A percentile compares a stretch with the other conserved stretches of the same genome.
phyloP scores from a whole-genome alignment of 2,113 vertebrate genomes.

The Setophaga coronata region DNA sequence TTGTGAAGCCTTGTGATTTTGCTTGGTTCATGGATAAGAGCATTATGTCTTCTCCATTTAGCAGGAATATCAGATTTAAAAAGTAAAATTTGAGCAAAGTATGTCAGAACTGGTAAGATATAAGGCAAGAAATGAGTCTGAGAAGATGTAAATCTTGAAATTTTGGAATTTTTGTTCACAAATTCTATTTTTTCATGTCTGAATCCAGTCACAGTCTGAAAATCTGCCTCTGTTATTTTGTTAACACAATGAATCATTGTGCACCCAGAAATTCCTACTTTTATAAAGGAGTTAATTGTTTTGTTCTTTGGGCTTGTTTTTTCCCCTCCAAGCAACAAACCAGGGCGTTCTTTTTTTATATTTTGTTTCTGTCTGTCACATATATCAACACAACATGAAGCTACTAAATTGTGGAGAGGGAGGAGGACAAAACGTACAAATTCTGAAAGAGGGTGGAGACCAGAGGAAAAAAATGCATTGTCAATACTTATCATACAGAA shows the following conservation, averaged over 20 bases:
- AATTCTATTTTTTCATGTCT: background rate
- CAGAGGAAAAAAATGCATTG: background rate
- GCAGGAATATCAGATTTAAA: background rate
- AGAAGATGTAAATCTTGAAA: background rate
- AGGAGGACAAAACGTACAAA: background rate
- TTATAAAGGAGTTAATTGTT: background rate
- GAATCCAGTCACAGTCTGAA: background rate
- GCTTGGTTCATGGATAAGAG: background rate
- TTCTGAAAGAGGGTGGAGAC: background rate
- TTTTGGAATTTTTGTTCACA: background rate
- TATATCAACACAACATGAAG: background rate
- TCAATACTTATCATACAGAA: background rate
- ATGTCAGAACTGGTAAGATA: background rate
- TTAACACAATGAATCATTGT: background rate
- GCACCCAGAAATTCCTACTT: background rate
- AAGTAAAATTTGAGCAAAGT: background rate
- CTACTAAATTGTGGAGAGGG: background rate
- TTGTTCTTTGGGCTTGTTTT: background rate
- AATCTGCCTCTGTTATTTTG: background rate
- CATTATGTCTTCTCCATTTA: background rate
- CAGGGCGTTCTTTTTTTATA: background rate
- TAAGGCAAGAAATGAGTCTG: background rate
- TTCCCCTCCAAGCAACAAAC: background rate
- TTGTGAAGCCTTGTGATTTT: constrained; percentile 32
- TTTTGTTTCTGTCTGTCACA: background rate